phyloP scores from a whole-genome alignment of 2,113 vertebrate species.

The Solea solea region DNA sequence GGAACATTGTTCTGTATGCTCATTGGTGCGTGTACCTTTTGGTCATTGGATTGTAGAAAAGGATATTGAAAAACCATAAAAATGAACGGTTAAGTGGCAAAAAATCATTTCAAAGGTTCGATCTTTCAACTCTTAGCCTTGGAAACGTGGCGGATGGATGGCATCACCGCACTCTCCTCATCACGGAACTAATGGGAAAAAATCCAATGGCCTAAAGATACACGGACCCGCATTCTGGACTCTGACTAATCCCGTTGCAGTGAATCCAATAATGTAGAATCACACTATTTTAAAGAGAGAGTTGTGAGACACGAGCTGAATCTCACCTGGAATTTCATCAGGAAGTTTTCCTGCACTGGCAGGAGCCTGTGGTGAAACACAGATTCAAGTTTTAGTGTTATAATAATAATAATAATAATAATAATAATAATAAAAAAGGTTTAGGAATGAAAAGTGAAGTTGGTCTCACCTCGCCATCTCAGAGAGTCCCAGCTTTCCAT shows the following conservation, averaged over 20 bases:
- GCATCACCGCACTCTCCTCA: no score
- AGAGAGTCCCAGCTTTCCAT: slow-evolving; percentile 93
- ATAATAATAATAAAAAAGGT: not conserved
- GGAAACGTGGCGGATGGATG: no score
- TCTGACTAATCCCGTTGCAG: slow-evolving; percentile 41
- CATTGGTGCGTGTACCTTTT: no score
- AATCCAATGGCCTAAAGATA: no score
- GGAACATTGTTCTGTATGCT: no score
- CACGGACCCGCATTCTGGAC: not conserved
- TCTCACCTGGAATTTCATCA: slow-evolving; percentile 92
- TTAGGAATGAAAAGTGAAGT: no score
- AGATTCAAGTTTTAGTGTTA: not conserved
- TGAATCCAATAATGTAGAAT: slow-evolving; percentile 39
- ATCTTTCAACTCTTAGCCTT: no score
- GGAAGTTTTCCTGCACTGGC: slow-evolving; percentile 94
- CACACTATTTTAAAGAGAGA: not conserved
- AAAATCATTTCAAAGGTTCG: no score
- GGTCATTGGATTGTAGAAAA: no score
- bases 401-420: not conserved
- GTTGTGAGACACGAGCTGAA: not conserved
- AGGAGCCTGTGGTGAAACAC: slow-evolving; percentile 83
- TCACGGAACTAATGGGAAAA: no score
- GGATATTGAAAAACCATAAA: no score
- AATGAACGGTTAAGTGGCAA: no score
- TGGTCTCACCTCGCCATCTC: slow-evolving; percentile 93